These are phyloP conservation scores for Copidosoma aretas DNA, from an alignment of 2,888 invertebrate species.

Conservation along the genomic window DNA sequence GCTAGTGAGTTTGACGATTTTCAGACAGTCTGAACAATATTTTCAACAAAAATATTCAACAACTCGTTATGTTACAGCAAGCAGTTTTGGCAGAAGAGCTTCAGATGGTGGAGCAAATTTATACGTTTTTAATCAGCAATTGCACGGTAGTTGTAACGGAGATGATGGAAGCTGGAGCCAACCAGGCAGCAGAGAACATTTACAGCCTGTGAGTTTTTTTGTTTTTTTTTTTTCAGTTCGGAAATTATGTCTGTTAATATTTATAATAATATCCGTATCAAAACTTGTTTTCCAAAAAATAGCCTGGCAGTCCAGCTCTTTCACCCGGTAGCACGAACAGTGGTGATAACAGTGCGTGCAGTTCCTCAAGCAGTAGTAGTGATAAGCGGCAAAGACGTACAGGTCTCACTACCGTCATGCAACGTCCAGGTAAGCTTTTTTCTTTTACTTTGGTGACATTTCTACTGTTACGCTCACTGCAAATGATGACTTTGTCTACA, in stretches of 20 bases:
- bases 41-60: background rate
- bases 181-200: conserved; percentile 66
- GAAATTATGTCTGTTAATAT: background rate
- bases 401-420: conserved; percentile 85
- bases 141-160: conserved; percentile 54
- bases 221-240: background rate
- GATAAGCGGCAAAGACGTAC: conserved; percentile 78
- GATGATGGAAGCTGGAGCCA: conserved; percentile 66
- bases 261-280: background rate
- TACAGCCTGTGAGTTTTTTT: conserved; percentile 63
- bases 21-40: background rate
- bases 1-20: conserved; percentile 68
- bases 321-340: conserved; percentile 59
- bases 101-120: conserved; percentile 96
- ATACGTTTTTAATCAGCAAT: conserved; percentile 70
- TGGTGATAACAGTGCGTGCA: conserved; percentile 61
- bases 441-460: background rate
- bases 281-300: conserved; percentile 32
- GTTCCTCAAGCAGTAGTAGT: conserved; percentile 62
- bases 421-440: conserved; percentile 76
- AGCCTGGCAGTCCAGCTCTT: conserved; percentile 62
- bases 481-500: conserved; percentile 2
- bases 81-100: conserved; percentile 87
- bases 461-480: conserved; percentile 15
- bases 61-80: conserved; percentile 63